Evolutionary conservation across 2,113 vertebrate genomes (phyloP), one percentile per base, ranked within the genome.

Genomic region (Haliaeetus leucogaster): DNA sequence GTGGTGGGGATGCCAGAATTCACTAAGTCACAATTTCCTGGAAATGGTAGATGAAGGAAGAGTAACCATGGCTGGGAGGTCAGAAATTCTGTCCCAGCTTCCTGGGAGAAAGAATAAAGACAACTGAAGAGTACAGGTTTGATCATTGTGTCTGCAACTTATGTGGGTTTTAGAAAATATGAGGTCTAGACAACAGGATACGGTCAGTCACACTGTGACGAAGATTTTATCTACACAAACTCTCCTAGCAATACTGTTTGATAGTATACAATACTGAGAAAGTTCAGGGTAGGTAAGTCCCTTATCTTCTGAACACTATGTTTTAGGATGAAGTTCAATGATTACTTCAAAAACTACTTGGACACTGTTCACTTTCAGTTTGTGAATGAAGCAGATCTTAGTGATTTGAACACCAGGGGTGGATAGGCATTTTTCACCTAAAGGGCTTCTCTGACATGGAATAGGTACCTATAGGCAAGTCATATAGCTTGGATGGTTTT

Each of bases 91-190:
- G 13, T 63, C 56, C 42, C 29, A 59, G 19, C 20, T 63, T 72
- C n/a, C 21, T 29, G 52, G n/a, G 21, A 71, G 38, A 79, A 58
- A 21, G 38, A 76, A 18, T 18, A 47, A 78, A 70, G 66, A 34
- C 5, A 62, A 4, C 26, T 34, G 38, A 72, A 70, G 30, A n/a
- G 17, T 56, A 36, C 8, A 29, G 6, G 10, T 50, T 93, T 61
- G 22, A 52, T 52, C 30, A 36, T 2, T 61, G 13, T 81, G 10
- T 61, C 48, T 86, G 36, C n/a, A 61, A 2, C 3, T 72, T 62
- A 5, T 0, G 0, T 27, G 27, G 2, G 13, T 38, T 84, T 86
- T 78, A 17, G 30, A 86, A 81, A 70, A 70, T 34, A 29, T 0
- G 11, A 73, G 11, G 5, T 50, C 27, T 53, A 26, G n/a, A 34